These are phyloP conservation scores for Aphaenogaster ashmeadi DNA, from an alignment of 1,140 invertebrate species.

Conservation along the genomic window DNA sequence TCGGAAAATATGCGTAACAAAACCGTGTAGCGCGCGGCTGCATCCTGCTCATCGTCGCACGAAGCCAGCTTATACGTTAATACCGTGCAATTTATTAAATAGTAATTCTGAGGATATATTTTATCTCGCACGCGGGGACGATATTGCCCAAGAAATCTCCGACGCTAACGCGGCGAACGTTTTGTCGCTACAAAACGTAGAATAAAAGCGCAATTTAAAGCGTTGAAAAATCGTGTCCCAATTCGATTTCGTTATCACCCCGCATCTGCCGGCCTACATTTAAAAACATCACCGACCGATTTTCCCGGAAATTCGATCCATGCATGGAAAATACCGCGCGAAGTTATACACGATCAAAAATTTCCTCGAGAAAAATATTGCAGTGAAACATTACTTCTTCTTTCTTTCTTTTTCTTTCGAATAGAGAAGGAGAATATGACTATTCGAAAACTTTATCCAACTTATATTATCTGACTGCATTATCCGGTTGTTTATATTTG, in stretches of 20 bases:
- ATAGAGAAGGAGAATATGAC: not conserved
- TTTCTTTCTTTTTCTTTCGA: not conserved
- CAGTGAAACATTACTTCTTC: not conserved
- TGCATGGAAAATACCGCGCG: not conserved
- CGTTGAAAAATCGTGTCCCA: not conserved
- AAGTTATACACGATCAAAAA: not conserved
- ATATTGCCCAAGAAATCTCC: conserved; percentile 27
- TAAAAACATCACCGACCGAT: conserved; percentile 23
- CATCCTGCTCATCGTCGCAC: conserved; percentile 29
- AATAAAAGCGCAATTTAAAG: not conserved
- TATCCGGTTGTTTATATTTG: conserved; percentile 14
- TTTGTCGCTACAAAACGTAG: not conserved
- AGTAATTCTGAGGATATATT: conserved; percentile 41
- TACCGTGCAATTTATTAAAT: conserved; percentile 61
- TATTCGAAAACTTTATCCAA: not conserved
- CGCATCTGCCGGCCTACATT: conserved; percentile 1
- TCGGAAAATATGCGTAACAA: conserved; percentile 67
- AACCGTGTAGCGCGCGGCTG: conserved; percentile 44
- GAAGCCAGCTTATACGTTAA: conserved; percentile 37
- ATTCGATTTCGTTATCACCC: conserved; percentile 37
- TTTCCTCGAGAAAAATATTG: conserved; percentile 17
- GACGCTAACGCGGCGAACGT: not conserved
- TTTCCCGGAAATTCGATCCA: conserved; percentile 18
- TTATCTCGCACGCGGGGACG: not conserved
- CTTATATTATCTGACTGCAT: not conserved